Evolutionary conservation across 1,140 invertebrate genomes (phyloP), one percentile per base, ranked within the genome.

Genomic region (Vanessa atalanta): DNA sequence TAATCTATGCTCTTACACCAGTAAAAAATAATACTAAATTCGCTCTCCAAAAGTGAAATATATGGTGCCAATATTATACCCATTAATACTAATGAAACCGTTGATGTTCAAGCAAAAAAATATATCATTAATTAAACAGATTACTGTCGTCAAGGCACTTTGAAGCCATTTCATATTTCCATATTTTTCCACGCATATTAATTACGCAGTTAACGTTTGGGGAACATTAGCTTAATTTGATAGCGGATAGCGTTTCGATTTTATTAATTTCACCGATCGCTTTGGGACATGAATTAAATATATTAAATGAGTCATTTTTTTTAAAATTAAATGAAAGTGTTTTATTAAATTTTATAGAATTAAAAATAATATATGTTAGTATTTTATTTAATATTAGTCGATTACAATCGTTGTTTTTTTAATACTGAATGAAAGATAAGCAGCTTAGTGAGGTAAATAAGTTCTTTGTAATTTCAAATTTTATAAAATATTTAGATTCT

Each of bases 191-290:
- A 81, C 80, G 83, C 79, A 79, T 85, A 86, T 83, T 86, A 86
- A 86, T 86, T 86, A 85, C 84, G 79, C 80, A 79, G 80, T 86
- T 82, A 82, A 85, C 77, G 83, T 82, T 65, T 53, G 75, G 67
- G 75, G 71, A 78, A 74, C 82, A 86, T 86, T 85, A 86, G 82
- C 80, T 83, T 85, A 85, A 85, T 85, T 83, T 78, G 83, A 80
- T 80, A 55, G 69, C 76, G 75, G 82, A 79, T 78, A 80, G 73
- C 75, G 75, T 79, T 84, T 83, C 82, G 76, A 82, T 86, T 84
- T 84, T 83, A 85, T 86, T 85, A 85, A 84, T 80, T 82, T 85
- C 81, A 72, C 71, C 71, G 75, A 60, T 81, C 79, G 66, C 74
- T 76, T 75, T 73, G 51, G 74, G 65, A 48, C 53, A 12, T n/a